phyloP scores from a whole-genome alignment of 2,113 vertebrate genomes.

The Setophaga petechia region DNA sequence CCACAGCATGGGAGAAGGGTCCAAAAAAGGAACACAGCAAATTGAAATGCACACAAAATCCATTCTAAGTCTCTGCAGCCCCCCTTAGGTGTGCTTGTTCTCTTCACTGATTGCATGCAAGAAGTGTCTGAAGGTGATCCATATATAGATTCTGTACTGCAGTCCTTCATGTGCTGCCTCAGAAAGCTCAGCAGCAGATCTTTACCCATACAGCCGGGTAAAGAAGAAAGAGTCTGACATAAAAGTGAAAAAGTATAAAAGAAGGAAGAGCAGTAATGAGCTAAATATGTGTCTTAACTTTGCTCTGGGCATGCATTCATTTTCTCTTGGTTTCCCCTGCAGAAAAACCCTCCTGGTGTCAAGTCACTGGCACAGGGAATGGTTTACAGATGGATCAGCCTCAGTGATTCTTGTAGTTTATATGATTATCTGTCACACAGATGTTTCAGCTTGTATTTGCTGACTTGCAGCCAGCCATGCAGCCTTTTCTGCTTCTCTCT shows the following conservation, averaged over 20 bases:
- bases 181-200: neutral
- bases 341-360: conserved; percentile 69
- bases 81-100: neutral
- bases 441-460: conserved; percentile 67
- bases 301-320: neutral
- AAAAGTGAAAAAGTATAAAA: conserved; percentile 36
- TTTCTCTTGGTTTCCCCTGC: conserved; percentile 60
- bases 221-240: conserved; percentile 24
- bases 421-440: conserved; percentile 72
- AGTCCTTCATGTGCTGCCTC: neutral
- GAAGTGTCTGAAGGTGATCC: neutral
- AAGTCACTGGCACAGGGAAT: conserved; percentile 45
- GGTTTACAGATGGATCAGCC: conserved; percentile 63
- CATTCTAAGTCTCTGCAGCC: neutral
- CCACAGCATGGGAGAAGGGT: neutral
- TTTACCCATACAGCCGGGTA: neutral
- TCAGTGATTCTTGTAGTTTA: conserved; percentile 36
- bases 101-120: neutral
- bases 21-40: neutral
- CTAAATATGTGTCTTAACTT: conserved; percentile 44
- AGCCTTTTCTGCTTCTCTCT: neutral
- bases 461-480: conserved; percentile 35
- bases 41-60: neutral
- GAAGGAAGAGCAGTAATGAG: conserved; percentile 25
- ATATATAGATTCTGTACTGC: neutral